A percentile compares a stretch with the other conserved stretches of the same genome.
Evolutionary conservation across 2,113 vertebrate genomes (phyloP).

Genomic region (Entosphenus tridentatus): DNA sequence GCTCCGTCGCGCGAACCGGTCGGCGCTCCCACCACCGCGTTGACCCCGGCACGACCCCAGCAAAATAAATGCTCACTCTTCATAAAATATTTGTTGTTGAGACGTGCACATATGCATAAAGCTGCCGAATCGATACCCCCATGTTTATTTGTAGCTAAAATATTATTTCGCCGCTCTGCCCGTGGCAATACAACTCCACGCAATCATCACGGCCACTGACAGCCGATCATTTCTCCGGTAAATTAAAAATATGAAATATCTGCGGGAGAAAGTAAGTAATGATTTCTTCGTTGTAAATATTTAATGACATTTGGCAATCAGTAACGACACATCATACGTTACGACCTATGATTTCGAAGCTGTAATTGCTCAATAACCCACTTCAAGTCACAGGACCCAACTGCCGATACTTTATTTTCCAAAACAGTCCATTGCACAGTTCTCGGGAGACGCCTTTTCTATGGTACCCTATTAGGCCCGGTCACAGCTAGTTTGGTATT

Average conservation of each 20-base stretch:
- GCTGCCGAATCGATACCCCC: neutral
- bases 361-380: slow-evolving; percentile 6
- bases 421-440: slow-evolving; percentile 6
- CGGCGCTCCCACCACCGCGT: neutral
- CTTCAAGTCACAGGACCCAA: neutral
- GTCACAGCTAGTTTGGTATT: slow-evolving; percentile 4
- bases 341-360: slow-evolving; percentile 1
- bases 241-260: slow-evolving; percentile 7
- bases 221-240: slow-evolving; percentile 5
- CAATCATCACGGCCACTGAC: slow-evolving; percentile 5
- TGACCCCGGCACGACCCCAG: slow-evolving; percentile 1
- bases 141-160: slow-evolving; percentile 3
- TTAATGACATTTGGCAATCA: slow-evolving; percentile 6
- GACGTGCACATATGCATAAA: slow-evolving; percentile 6
- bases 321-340: slow-evolving; percentile 3
- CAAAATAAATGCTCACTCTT: slow-evolving; percentile 3
- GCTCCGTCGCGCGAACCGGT: too few relatives aligned
- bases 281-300: slow-evolving; percentile 6
- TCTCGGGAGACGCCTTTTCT: slow-evolving; percentile 5
- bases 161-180: slow-evolving; percentile 1
- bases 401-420: slow-evolving; percentile 6
- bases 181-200: neutral
- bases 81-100: slow-evolving; percentile 4
- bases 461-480: slow-evolving; percentile 3
- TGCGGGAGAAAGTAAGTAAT: slow-evolving; percentile 4